phyloP scores from a whole-genome alignment of 2,797 vertebrate species.

The Graptemys geographica region DNA sequence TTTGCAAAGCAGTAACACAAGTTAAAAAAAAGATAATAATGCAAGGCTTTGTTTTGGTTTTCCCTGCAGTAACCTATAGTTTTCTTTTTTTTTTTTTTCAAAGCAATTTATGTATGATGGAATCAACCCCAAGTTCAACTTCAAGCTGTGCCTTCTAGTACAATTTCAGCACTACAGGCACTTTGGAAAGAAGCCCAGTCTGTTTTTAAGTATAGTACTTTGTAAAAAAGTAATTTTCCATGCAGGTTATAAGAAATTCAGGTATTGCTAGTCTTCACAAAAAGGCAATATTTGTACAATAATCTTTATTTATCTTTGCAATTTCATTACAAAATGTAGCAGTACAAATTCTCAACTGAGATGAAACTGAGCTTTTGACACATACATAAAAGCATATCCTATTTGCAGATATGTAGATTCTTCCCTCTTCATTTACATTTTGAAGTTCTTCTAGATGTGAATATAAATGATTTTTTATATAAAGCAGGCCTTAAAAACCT shows the following conservation, averaged over 20 bases:
- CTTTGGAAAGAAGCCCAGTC: constrained; percentile 37
- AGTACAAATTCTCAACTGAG: not conserved
- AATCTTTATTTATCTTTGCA: not conserved
- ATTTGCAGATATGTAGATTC: not conserved
- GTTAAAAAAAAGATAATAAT: constrained; percentile 13
- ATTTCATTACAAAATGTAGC: constrained; percentile 11
- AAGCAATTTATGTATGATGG: constrained; percentile 49
- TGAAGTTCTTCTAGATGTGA: not conserved
- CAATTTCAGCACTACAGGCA: constrained; percentile 20
- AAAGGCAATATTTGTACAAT: not conserved
- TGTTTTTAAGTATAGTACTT: not conserved
- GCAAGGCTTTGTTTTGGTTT: constrained; percentile 36
- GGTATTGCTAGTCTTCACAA: not conserved
- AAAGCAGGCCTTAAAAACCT: not conserved
- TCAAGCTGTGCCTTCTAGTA: constrained; percentile 49
- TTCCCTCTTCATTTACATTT: not conserved
- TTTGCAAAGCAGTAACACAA: constrained; percentile 24
- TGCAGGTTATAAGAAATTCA: not conserved
- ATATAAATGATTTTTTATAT: not conserved
- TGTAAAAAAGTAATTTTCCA: constrained; percentile 21
- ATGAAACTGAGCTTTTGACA: not conserved
- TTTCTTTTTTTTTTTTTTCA: constrained; percentile 27
- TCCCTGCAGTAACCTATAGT: constrained; percentile 8
- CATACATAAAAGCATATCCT: not conserved
- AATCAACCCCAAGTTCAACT: constrained; percentile 53